phyloP scores from a whole-genome alignment of 2,113 vertebrate genomes.

The Stigmatopora nigra region DNA sequence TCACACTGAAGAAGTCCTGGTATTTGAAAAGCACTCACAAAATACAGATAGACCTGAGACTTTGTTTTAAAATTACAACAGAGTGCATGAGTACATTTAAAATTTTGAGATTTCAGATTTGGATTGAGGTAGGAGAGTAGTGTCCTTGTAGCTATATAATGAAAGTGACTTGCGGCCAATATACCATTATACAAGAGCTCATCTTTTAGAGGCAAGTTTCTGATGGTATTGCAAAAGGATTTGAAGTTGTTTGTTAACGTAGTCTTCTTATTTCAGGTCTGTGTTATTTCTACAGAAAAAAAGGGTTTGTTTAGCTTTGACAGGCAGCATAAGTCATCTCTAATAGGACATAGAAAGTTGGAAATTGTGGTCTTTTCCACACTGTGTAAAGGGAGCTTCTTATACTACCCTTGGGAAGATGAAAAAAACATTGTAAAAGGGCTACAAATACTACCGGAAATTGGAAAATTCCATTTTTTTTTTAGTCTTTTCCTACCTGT shows the following conservation, averaged over 20 bases:
- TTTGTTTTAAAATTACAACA: neutral
- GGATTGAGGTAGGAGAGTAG: neutral
- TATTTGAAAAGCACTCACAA: neutral
- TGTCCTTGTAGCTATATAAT: neutral
- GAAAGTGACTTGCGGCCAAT: too few relatives aligned
- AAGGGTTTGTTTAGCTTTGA: neutral
- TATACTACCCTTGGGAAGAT: neutral
- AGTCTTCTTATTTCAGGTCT: too few relatives aligned
- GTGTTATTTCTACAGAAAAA: neutral
- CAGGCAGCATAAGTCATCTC: neutral
- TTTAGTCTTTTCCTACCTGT: slow-evolving; percentile 50
- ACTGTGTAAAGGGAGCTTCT: neutral
- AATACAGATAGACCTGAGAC: neutral
- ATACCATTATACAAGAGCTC: too few relatives aligned
- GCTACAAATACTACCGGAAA: neutral
- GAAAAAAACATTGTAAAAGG: neutral
- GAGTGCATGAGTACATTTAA: neutral
- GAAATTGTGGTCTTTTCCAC: neutral
- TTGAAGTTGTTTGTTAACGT: too few relatives aligned
- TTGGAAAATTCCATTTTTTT: neutral
- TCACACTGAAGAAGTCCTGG: neutral
- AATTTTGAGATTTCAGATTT: neutral
- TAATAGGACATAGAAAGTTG: neutral
- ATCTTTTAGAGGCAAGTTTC: neutral
- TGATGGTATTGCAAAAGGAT: neutral